Base-by-base conservation (phyloP, 92 coral and sea anemone species). In the Palythoa caribaeorum region DNA sequence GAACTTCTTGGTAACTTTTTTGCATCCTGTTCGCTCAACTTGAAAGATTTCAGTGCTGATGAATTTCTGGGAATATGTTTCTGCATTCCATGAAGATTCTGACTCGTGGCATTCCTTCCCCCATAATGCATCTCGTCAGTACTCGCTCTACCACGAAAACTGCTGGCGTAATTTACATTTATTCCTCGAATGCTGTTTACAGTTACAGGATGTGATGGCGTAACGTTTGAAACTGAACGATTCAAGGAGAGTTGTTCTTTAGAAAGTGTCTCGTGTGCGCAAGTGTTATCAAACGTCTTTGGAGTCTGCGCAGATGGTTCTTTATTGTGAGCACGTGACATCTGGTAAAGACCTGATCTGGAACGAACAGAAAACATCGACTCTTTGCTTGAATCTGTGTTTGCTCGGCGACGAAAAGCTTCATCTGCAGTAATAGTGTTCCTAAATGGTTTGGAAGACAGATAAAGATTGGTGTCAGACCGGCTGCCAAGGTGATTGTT, bases 131-230 rank as follows among this genome's bases (percentile, higher is more conserved):
- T 47, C 21, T 77, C 83, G 73, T 79, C 92, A 13, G 74, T 53
- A 16, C 40, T 73, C 54, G 35, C 71, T 19, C 92, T 75, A 9
- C 19, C 54, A 28, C 79, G 80, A 44, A 81, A 83, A n/a, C 74
- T 84, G 80, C 55, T 88, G 11, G 83, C 78, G 13, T 83, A 90
- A 38, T 89, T 79, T 35, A 36, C 63, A 36, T 92, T 91, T 55
- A 91, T 85, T 36, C 98, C 98, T 17, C 94, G 98, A 55, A 93
- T 80, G 36, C 94, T 91, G 62, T 95, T 95, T 8, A 95, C 98
- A 71, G 98, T 95, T 63, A 95, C 88, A 28, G 92, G 94, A 20
- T 91, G 98, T 4, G 96, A 60, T 57, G 89, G 93, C 35, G 93
- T 72, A 75, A 93, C 53, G 55, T 91, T 69, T 35, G 87, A 84